Evolutionary conservation across 2,888 invertebrate genomes (phyloP), one percentile per base, ranked within the genome.

Genomic region (Dioctria rufipes): DNA sequence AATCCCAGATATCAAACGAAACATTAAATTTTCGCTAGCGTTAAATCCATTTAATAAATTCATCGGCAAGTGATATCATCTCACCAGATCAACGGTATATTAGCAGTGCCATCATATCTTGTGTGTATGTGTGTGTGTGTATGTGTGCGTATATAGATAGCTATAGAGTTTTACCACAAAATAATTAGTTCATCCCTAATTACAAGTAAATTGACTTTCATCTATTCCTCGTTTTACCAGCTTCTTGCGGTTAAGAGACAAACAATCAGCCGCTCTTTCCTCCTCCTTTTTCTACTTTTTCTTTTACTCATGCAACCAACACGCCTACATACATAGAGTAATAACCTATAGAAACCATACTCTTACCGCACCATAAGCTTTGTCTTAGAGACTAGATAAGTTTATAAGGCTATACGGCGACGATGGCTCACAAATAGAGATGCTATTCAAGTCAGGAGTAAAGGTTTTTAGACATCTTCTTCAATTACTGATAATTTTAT

Each of bases 161-260:
- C 25, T 25, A 25, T 25, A 54, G 5, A 60, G 42, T 75, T 75
- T 60, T 25, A 75, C 51, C 77, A 39, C 63, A 77, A 77, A 63
- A 40, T 77, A 77, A 77, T 77, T 77, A 77, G 77, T 63, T 49
- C 63, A 77, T 61, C 46, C 63, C 77, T 77, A 63, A 77, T 77
- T 77, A 77, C 77, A 77, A 77, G 61, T 63, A 77, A 77, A 77
- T 77, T 77, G 77, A 63, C 77, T 77, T 46, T 42, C n/a, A 43
- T 77, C 49, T 49, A n/a, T 61, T 77, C 49, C n/a, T 63, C 63
- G 46, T 25, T 77, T 63, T 49, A 37, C 39, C 63, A 63, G 25
- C n/a, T 43, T 37, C 63, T 63, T 77, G 49, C 9, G 63, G 77
- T 63, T 11, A 11, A 49, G 63, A 63, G 63, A 77, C 49, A 61